Conservation (phyloP, 2,797 vertebrate species). For the Schizopygopsis pylzovi region DNA sequence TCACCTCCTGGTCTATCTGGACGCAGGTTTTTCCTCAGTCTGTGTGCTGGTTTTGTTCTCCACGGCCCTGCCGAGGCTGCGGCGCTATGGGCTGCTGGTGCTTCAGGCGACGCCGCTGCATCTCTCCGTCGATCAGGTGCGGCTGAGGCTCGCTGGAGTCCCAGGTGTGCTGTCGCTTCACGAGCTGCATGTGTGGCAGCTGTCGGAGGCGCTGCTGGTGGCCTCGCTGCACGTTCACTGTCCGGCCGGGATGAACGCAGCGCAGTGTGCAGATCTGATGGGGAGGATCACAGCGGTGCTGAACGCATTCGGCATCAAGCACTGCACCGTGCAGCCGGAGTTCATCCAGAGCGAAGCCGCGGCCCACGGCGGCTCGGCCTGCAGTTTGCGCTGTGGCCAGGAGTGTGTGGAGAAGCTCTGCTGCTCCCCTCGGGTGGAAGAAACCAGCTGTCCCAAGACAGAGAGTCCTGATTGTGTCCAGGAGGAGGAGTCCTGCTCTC, state of each 20-base stretch:
- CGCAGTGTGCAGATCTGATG: slow-evolving; percentile 68
- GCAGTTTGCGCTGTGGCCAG: slow-evolving; percentile 72
- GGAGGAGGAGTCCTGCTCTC: slow-evolving; percentile 39
- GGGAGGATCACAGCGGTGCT: slow-evolving; percentile 70
- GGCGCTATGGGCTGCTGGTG: slow-evolving; percentile 71
- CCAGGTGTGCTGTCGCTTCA: slow-evolving; percentile 77
- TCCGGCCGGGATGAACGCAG: slow-evolving; percentile 25
- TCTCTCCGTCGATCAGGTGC: slow-evolving; percentile 67
- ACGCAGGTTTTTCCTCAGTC: slow-evolving; percentile 71
- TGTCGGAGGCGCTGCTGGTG: slow-evolving; percentile 68
- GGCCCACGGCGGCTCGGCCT: slow-evolving; percentile 40
- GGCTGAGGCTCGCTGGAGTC: slow-evolving; percentile 64
- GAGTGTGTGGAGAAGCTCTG: slow-evolving; percentile 73
- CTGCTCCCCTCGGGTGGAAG: slow-evolving; percentile 63
- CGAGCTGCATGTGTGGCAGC: slow-evolving; percentile 81
- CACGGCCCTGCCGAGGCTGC: slow-evolving; percentile 66
- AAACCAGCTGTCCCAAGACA: not conserved
- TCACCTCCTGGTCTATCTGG: slow-evolving; percentile 70
- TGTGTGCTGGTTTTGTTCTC: slow-evolving; percentile 67
- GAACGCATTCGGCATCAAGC: slow-evolving; percentile 70
- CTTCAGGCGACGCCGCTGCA: slow-evolving; percentile 74
- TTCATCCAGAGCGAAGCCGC: slow-evolving; percentile 51
- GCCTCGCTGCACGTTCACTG: slow-evolving; percentile 80
- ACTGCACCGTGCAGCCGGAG: slow-evolving; percentile 81
- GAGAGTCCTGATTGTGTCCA: not conserved